Percentiles rank a stretch among this genome's conserved stretches.
These are phyloP conservation scores for Calonectris borealis DNA, from an alignment of 2,113 vertebrate species.

Conservation along the genomic window DNA sequence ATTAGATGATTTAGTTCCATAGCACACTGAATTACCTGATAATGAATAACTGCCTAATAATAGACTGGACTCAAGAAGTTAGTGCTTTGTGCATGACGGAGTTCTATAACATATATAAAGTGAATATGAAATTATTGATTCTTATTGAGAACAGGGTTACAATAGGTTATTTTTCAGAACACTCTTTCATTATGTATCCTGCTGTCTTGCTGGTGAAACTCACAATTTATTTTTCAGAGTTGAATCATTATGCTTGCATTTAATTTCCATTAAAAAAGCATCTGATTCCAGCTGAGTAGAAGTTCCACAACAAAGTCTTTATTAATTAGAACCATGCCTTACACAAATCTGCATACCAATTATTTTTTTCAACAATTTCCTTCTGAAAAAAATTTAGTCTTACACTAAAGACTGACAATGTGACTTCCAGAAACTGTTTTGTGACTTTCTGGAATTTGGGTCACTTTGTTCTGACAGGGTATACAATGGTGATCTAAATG, in stretches of 20 bases:
- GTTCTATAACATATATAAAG: not conserved
- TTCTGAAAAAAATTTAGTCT: not conserved
- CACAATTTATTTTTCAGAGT: not conserved
- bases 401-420: not conserved
- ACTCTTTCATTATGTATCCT: not conserved
- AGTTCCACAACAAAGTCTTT: not conserved
- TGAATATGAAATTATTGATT: not conserved
- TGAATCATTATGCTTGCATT: not conserved
- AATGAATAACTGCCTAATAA: not conserved
- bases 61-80: not conserved
- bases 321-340: not conserved
- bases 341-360: not conserved
- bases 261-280: not conserved
- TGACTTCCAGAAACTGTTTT: not conserved
- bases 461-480: not conserved
- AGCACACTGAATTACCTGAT: not conserved
- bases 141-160: not conserved
- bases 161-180: not conserved
- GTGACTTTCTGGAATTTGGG: not conserved
- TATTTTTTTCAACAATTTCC: not conserved
- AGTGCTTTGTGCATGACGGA: not conserved
- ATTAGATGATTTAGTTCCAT: not conserved
- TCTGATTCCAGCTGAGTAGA: not conserved
- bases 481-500: not conserved
- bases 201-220: not conserved